These are phyloP conservation scores for Cygnus buccinator DNA, from an alignment of 2,113 vertebrate species.

Conservation along the genomic window DNA sequence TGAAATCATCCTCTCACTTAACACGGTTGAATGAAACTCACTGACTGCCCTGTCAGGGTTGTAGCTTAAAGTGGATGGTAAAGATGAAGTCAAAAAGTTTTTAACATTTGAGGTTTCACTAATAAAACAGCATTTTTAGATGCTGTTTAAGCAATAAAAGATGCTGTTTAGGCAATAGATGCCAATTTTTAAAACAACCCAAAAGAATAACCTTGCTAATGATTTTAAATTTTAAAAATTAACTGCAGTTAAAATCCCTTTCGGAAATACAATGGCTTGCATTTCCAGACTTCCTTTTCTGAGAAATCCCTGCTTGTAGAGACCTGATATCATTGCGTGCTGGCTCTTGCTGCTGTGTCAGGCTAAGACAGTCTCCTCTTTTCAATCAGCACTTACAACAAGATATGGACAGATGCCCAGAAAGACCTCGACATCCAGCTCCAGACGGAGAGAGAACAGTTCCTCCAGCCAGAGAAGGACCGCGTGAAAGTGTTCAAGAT, in stretches of 20 bases:
- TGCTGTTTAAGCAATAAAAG: too few relatives aligned
- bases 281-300: background rate
- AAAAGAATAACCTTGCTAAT: background rate
- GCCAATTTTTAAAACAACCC: background rate
- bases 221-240: background rate
- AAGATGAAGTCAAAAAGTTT: background rate
- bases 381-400: conserved; percentile 78
- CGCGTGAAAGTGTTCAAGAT: conserved; percentile 63
- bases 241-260: background rate
- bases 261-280: background rate
- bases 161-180: background rate
- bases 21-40: background rate
- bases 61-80: background rate
- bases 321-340: background rate
- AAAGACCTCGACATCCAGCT: conserved; percentile 78
- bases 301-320: background rate
- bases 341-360: background rate
- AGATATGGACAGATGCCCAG: conserved; percentile 82
- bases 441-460: conserved; percentile 72
- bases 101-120: background rate
- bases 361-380: background rate
- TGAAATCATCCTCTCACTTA: background rate
- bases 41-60: background rate
- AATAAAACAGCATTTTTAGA: background rate
- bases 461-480: conserved; percentile 63